Base-by-base conservation (phyloP, 1,140 invertebrate genomes). In the Mylabris phalerata region DNA sequence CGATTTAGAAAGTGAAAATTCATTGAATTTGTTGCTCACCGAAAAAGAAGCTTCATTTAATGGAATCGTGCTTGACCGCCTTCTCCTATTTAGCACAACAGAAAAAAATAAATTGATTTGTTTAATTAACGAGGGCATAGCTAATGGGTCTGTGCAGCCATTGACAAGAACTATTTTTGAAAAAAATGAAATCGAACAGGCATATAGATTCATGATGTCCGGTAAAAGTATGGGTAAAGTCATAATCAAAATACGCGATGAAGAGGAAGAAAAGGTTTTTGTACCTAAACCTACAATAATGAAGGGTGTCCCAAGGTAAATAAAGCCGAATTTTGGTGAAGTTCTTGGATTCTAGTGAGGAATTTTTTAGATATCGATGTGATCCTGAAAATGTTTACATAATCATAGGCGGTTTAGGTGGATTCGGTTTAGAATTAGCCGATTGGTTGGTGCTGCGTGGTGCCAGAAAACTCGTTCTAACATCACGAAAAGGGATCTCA, bases 21-120 rank as follows among this genome's bases (percentile, higher is more conserved):
- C n/a, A n/a, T n/a, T n/a, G n/a, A 83, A 84, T 71, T 85, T 85
- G 82, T 77, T 89, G 47, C 76, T 88, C 43, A 93, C 98, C 75
- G 75, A 86, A 40, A 87, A 86, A 51, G 93, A 93, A 70, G 84
- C 87, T 3, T 89, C 87, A 69, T 89, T 95, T 77, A 89, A 93
- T 76, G 91, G 92, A 42, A 86, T 95, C 59, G 81, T 93, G 68
- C 80, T 95, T 65, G 92, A 93, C 73, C 81, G 7, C 27, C 7
- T 75, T 74, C 78, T 79, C 2, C 80, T 88, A 7, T 32, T 7
- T 46, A 2, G 77, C 80, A 59, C 85, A 86, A 1, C 70, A 88
- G 40, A 78, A 78, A 0, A 74, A 78, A 52, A 80, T 76, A 25
- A 42, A 10, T 42, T 42, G 9, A n/a, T 3, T 9, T 3, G 9